These are phyloP conservation scores for Yponomeuta malinellus DNA, from an alignment of 2,888 invertebrate genomes.

Conservation along the genomic window DNA sequence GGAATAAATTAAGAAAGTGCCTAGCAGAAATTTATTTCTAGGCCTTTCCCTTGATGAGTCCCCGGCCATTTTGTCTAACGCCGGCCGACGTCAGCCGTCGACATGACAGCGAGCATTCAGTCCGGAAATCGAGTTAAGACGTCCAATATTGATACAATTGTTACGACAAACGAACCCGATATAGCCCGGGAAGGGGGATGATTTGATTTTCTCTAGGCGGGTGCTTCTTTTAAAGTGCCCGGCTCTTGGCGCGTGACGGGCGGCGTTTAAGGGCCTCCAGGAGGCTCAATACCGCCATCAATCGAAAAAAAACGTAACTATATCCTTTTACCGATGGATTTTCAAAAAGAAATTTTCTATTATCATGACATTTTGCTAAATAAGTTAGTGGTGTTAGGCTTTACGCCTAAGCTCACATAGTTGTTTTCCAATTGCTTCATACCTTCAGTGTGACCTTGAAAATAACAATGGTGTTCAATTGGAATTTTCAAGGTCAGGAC, in stretches of 20 bases:
- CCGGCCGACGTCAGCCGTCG: slow-evolving; percentile 29
- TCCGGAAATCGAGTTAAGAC: slow-evolving; percentile 59
- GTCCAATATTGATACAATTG: slow-evolving; percentile 69
- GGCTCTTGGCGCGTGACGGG: neutral
- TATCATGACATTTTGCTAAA: too few species aligned
- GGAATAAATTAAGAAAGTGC: too few species aligned
- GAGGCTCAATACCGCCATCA: neutral
- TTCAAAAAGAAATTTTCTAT: neutral
- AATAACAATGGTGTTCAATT: too few species aligned
- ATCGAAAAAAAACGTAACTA: neutral
- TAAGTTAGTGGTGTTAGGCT: too few species aligned
- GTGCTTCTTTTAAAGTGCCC: slow-evolving; percentile 27
- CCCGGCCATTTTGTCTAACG: slow-evolving; percentile 31
- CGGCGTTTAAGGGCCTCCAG: neutral
- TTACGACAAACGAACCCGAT: slow-evolving; percentile 54
- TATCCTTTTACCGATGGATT: neutral
- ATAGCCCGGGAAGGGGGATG: slow-evolving; percentile 48
- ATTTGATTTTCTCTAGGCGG: slow-evolving; percentile 48
- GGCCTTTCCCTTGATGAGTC: neutral
- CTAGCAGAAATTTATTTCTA: neutral
- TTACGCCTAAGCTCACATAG: too few species aligned
- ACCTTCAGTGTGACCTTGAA: too few species aligned
- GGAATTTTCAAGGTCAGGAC: too few species aligned
- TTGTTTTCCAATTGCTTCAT: too few species aligned
- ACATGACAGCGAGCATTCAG: slow-evolving; percentile 45